Conservation (phyloP, 2,888 invertebrate species). For the Cerastis rubricosa region DNA sequence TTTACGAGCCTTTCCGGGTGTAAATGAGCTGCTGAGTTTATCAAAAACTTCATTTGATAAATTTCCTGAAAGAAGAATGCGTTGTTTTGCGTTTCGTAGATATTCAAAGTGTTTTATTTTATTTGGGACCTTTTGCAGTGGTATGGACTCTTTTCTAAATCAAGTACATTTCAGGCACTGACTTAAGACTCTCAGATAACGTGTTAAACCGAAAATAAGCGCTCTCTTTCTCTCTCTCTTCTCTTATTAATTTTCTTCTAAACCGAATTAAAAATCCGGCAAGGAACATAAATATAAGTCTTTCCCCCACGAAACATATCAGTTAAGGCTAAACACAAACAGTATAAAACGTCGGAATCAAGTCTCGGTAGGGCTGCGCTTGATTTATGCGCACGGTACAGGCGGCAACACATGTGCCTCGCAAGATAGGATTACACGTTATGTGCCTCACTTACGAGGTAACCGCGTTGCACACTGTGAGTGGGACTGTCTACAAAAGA, state of each 20-base stretch:
- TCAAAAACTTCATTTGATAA: slow-evolving; percentile 18
- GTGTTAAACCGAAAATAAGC: neutral
- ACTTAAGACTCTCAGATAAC: neutral
- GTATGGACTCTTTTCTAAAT: neutral
- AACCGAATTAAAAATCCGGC: slow-evolving; percentile 28
- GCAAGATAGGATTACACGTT: slow-evolving; percentile 72
- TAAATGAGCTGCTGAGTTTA: slow-evolving; percentile 31
- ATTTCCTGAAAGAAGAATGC: slow-evolving; percentile 1
- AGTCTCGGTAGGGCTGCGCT: slow-evolving; percentile 61
- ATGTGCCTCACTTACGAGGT: slow-evolving; percentile 54
- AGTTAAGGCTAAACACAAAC: slow-evolving; percentile 63
- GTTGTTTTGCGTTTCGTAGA: neutral
- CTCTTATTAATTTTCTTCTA: neutral
- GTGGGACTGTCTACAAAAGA: slow-evolving; percentile 31
- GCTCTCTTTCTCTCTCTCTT: no score
- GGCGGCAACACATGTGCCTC: slow-evolving; percentile 72
- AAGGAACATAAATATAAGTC: slow-evolving; percentile 42
- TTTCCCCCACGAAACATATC: slow-evolving; percentile 48
- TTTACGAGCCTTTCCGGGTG: slow-evolving; percentile 42
- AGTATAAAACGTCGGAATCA: slow-evolving; percentile 63
- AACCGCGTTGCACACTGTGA: neutral
- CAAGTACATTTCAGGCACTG: neutral
- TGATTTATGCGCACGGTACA: slow-evolving; percentile 69
- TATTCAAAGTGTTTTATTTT: neutral
- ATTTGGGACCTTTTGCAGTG: neutral